Evolutionary conservation across 2,888 invertebrate species (phyloP).

Genomic region (Leucoptera coffeella): DNA sequence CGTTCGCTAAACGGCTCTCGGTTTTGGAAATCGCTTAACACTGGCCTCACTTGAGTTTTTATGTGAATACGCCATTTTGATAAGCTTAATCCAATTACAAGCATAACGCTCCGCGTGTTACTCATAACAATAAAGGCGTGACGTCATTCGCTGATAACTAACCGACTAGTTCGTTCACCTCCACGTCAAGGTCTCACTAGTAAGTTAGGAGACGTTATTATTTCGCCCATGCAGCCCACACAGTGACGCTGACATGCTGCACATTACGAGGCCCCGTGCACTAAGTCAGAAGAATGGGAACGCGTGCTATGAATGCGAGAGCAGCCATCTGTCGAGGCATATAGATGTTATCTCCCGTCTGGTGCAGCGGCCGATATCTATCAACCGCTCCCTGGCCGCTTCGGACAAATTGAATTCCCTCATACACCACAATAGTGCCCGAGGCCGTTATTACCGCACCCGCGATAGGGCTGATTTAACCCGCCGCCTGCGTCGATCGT

Average conservation of each 20-base stretch:
- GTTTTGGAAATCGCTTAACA: too few species aligned
- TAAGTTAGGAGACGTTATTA: slow-evolving; percentile 23
- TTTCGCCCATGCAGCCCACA: slow-evolving; percentile 26
- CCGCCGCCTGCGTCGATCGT: slow-evolving; percentile 3
- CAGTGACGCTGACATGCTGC: slow-evolving; percentile 22
- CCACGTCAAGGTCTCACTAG: slow-evolving; percentile 30
- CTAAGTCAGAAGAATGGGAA: slow-evolving; percentile 37
- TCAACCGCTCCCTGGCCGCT: slow-evolving; percentile 21
- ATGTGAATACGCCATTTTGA: too few species aligned
- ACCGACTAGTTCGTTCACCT: slow-evolving; percentile 32
- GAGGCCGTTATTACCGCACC: slow-evolving; percentile 16
- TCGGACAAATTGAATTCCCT: slow-evolving; percentile 30
- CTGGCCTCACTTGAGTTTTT: too few species aligned
- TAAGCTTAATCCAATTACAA: too few species aligned
- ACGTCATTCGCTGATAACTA: too few species aligned
- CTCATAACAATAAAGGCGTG: too few species aligned
- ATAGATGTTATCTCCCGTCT: slow-evolving; percentile 24
- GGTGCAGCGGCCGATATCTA: slow-evolving; percentile 18
- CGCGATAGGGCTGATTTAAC: not conserved
- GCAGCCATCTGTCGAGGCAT: slow-evolving; percentile 19
- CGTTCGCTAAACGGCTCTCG: too few species aligned
- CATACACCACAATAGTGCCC: slow-evolving; percentile 18
- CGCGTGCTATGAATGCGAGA: slow-evolving; percentile 39
- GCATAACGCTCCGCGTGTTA: too few species aligned
- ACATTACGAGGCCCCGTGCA: slow-evolving; percentile 40